phyloP scores from a whole-genome alignment of 2,113 vertebrate genomes.

The Mesoclemmys tuberculata region DNA sequence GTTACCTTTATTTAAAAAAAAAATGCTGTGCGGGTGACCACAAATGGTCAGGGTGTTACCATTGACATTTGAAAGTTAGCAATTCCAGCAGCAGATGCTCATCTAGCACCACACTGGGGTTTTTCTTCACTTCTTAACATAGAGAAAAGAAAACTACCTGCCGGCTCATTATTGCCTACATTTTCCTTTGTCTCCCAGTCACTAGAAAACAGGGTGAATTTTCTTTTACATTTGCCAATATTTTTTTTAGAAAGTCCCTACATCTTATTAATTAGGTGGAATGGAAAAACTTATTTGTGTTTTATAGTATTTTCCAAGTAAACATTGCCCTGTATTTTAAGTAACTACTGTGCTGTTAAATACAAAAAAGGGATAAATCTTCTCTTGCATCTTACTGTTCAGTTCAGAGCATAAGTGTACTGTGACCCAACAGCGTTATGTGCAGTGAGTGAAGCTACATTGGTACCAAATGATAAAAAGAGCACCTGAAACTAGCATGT shows the following conservation, averaged over 20 bases:
- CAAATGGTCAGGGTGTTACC: background rate
- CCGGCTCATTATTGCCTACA: background rate
- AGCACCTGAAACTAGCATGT: background rate
- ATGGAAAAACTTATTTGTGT: background rate
- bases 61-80: background rate
- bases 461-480: background rate
- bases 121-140: background rate
- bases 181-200: background rate
- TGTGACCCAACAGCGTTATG: background rate
- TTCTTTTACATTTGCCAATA: background rate
- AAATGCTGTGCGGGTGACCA: background rate
- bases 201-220: background rate
- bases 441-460: background rate
- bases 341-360: background rate
- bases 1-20: background rate
- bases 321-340: background rate
- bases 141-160: background rate
- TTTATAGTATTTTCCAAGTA: background rate
- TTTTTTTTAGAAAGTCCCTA: background rate
- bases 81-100: background rate
- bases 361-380: background rate
- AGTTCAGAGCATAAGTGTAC: background rate
- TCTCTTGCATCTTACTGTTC: background rate
- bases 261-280: background rate
- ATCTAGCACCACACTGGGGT: background rate